phyloP scores from a whole-genome alignment of 2,113 vertebrate genomes.

The Nycticebus coucang region DNA sequence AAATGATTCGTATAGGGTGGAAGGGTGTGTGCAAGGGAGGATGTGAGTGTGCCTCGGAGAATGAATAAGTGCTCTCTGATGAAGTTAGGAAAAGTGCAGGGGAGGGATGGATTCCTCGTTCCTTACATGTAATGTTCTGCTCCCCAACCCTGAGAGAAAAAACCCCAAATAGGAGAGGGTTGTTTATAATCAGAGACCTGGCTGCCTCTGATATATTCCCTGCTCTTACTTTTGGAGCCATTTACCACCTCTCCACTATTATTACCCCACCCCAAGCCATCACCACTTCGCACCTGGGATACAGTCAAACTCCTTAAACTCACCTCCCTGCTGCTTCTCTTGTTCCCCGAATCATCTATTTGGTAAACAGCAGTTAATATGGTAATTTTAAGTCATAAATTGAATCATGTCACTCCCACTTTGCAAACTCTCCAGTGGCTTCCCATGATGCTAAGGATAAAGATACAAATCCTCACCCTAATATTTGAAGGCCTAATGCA shows the following conservation, averaged over 20 bases:
- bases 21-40: not conserved
- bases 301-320: not conserved
- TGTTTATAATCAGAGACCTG: not conserved
- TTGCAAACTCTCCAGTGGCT: not conserved
- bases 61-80: not conserved
- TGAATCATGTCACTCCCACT: not conserved
- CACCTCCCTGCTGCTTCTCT: not conserved
- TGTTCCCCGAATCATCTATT: not conserved
- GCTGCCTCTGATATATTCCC: not conserved
- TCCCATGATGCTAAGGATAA: not conserved
- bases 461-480: not conserved
- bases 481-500: fast-evolving
- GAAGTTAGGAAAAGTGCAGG: not conserved
- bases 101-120: not conserved
- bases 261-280: not conserved
- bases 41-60: too few relatives aligned
- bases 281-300: not conserved
- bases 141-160: not conserved
- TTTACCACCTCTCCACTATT: not conserved
- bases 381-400: not conserved
- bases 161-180: not conserved
- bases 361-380: not conserved
- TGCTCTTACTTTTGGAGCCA: not conserved
- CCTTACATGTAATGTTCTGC: fast-evolving
- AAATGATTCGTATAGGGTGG: not conserved